Base-by-base conservation (phyloP, 1,140 invertebrate species). In the Dendrolimus kikuchii region DNA sequence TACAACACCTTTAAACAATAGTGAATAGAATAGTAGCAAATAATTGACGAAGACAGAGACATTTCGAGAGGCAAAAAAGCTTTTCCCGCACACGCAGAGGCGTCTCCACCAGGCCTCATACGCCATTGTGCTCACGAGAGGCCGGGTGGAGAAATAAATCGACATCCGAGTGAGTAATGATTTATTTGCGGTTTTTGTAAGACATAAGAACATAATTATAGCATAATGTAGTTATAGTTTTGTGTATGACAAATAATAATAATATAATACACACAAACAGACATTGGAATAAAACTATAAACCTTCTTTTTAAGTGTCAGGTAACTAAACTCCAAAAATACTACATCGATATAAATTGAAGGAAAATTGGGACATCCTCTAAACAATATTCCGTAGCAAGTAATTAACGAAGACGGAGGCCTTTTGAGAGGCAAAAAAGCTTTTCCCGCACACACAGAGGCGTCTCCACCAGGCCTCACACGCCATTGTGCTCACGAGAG, bases 391-490 rank as follows among this genome's bases (percentile, higher is more conserved):
- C 74, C 72, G 61, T 53, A 61, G 60, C 72, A 60, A 66, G 75
- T 85, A 82, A 82, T 81, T 85, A 85, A 77, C 74, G 76, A 77
- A 66, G 77, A 64, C 71, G 74, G 69, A 74, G 78, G 73, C 71
- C 70, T 74, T 75, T 76, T 69, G 62, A 64, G 43, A 50, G 10
- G 59, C 77, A 85, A 85, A 85, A 85, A 85, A 81, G 67, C 70
- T 71, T 65, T 53, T 40, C 46, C 45, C 56, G 42, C 62, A 66
- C 53, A 67, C 71, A 72, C 75, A 23, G 23, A 23, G 23, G 23
- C 23, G 23, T 23, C 23, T 23, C 23, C 23, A 23, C 23, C 23
- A 23, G 23, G 23, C 23, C 23, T 23, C 23, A 23, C 23, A 23
- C 23, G 23, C 23, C 23, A 23, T 23, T 23, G 23, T 23, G 23